Evolutionary conservation across 2,113 vertebrate genomes (phyloP), one percentile per base, ranked within the genome.

Genomic region (Anthoscopus minutus): DNA sequence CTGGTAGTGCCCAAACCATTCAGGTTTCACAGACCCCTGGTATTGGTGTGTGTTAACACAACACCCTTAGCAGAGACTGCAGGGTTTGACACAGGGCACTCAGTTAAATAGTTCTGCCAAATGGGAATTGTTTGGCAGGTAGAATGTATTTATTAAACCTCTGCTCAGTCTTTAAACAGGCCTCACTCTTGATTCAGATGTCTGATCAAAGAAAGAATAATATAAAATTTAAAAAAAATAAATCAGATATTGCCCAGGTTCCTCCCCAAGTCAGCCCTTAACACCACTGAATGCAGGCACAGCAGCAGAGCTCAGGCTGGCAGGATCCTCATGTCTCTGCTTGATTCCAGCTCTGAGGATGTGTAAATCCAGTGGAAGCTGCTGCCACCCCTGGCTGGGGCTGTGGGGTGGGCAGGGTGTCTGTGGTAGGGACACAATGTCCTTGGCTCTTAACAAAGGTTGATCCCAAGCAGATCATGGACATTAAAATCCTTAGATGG

Each of bases 341-440:
- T 56, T 28, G 19, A 11, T 72, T 60, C 37, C 40, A 57, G 53
- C 0, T 0, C 65, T 51, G 51, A 47, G 48, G 57, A 37, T 42
- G 9, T 24, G 40, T 6, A 17, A 56, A 65, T n/a, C 10, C 67
- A 79, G 23, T 1, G 9, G 40, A 9, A 80, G 54, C 62, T 88
- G 24, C 53, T 56, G 53, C 15, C 45, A 19, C 14, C 31, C 31
- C 45, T 42, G 53, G 10, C 57, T 21, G 54, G 65, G 77, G 65
- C 61, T 79, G 42, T 11, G 40, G 16, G 71, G 4, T 38, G 74
- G 56, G 45, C 18, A 38, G 61, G 48, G 22, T 6, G 30, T 16
- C 50, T 1, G 2, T 28, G 33, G 28, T 0, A 37, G 53, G 5
- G 17, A 48, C 7, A 76, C 42, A 5, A 0, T 7, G 13, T 56